A percentile compares a stretch with the other conserved stretches of the same genome.
These are phyloP conservation scores for Mimas tiliae DNA, from an alignment of 2,888 invertebrate genomes.

Conservation along the genomic window DNA sequence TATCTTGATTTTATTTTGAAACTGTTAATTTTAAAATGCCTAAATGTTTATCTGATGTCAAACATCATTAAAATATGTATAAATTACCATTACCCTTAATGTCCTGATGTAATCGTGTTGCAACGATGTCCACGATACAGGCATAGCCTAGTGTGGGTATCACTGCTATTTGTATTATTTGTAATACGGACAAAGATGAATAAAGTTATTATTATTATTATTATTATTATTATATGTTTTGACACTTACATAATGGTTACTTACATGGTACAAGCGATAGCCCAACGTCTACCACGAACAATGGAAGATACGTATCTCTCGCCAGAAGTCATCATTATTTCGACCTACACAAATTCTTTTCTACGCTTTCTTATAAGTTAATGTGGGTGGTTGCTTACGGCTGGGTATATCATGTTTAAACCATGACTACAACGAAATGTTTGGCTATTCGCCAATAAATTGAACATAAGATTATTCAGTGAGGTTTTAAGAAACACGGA, in stretches of 20 bases:
- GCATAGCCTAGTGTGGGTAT: too few relatives aligned
- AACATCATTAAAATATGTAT: too few relatives aligned
- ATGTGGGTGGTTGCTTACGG: constrained; percentile 3
- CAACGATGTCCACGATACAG: too few relatives aligned
- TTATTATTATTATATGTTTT: neutral
- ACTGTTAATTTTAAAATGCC: too few relatives aligned
- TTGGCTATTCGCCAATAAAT: neutral
- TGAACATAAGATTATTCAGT: too few relatives aligned
- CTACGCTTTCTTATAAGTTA: constrained; percentile 4
- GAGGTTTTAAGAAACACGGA: too few relatives aligned
- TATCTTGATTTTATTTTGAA: too few relatives aligned
- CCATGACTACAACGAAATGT: neutral
- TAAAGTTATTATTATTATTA: neutral
- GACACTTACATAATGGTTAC: constrained; percentile 7
- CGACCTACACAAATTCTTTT: constrained; percentile 20
- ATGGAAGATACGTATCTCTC: neutral
- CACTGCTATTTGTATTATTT: too few relatives aligned
- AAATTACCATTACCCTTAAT: too few relatives aligned
- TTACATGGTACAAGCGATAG: neutral
- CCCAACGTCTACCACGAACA: neutral
- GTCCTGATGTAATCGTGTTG: too few relatives aligned
- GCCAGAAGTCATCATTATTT: constrained; percentile 4
- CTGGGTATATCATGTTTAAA: neutral
- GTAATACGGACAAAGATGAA: too few relatives aligned
- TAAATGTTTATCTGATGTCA: too few relatives aligned